Conservation (phyloP, 2,888 invertebrate species). For the Barypeithes pellucidus region DNA sequence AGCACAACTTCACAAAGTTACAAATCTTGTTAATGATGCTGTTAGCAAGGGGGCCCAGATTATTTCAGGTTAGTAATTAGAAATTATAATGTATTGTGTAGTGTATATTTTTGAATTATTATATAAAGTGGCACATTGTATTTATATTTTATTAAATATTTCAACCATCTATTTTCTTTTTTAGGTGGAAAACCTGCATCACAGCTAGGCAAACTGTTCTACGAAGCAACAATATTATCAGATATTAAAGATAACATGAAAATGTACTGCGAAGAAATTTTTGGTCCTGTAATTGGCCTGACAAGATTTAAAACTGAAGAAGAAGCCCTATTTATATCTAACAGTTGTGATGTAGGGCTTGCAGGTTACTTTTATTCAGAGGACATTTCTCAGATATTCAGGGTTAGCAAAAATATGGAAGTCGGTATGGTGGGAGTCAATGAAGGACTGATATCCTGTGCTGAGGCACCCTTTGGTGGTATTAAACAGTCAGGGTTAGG, state of each 20-base stretch:
- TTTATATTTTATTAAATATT: too few relatives aligned
- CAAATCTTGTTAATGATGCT: conserved; percentile 88
- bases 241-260: conserved; percentile 86
- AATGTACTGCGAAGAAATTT: conserved; percentile 91
- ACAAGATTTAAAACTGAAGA: conserved; percentile 91
- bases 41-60: conserved; percentile 87
- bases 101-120: background rate
- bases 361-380: conserved; percentile 96
- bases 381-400: conserved; percentile 91
- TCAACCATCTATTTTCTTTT: conserved; percentile 62
- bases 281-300: conserved; percentile 94
- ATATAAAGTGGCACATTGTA: too few relatives aligned
- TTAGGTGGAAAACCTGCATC: conserved; percentile 83
- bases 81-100: too few relatives aligned
- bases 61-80: conserved; percentile 35
- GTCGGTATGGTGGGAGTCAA: conserved; percentile 98
- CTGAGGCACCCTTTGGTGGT: conserved; percentile 98
- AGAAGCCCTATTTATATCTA: conserved; percentile 89
- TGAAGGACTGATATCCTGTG: conserved; percentile 92
- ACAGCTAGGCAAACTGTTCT: conserved; percentile 85
- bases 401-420: conserved; percentile 89
- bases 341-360: conserved; percentile 86
- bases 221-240: conserved; percentile 90
- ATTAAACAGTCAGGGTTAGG: conserved; percentile 97
- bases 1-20: conserved; percentile 88